Percentiles rank a stretch among this genome's conserved stretches.
phyloP scores from a whole-genome alignment of 2,797 vertebrate species.

The Brachyalestes nurse region DNA sequence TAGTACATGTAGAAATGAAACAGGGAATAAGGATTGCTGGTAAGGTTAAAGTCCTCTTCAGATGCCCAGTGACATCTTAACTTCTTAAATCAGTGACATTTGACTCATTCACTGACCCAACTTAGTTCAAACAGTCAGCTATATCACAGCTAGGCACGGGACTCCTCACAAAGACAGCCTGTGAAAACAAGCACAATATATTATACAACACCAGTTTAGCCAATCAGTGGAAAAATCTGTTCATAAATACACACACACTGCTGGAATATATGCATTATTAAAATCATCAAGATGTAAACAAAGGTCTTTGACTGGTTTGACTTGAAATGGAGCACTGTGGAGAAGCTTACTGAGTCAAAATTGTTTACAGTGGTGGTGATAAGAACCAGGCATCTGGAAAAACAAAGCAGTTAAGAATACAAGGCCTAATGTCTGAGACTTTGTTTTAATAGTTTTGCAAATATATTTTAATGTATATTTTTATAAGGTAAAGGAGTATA shows the following conservation, averaged over 20 bases:
- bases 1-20: not conserved
- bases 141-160: not conserved
- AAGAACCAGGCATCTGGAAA: not conserved
- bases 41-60: slow-evolving; percentile 11
- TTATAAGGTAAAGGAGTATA: no score
- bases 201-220: not conserved
- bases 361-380: not conserved
- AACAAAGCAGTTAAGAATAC: no score
- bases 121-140: not conserved
- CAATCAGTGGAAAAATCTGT: no score
- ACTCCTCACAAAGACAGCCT: slow-evolving; percentile 21
- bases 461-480: no score
- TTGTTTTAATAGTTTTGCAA: no score
- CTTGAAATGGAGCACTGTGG: not conserved
- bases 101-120: not conserved
- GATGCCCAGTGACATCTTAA: not conserved
- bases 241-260: no score
- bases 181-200: not conserved
- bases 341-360: not conserved
- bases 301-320: not conserved
- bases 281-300: not conserved
- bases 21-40: slow-evolving; percentile 21
- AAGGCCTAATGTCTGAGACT: no score
- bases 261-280: not conserved
- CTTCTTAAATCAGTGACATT: not conserved